Evolutionary conservation across 2,113 vertebrate species (phyloP).

Genomic region (Osmerus mordax): DNA sequence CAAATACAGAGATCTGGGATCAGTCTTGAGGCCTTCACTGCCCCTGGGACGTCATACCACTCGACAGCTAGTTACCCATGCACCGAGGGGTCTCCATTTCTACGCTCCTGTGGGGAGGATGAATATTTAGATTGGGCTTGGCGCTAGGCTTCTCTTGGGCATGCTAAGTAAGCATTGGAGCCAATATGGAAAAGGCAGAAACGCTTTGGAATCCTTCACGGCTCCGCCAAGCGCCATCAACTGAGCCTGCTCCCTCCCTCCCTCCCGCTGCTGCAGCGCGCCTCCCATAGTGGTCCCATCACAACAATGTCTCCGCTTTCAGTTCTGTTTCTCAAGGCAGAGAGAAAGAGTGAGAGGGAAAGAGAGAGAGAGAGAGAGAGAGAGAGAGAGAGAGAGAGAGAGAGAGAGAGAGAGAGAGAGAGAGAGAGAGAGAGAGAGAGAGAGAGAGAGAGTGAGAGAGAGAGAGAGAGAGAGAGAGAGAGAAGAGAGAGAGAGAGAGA

Average conservation of each 20-base stretch:
- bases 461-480: too few relatives aligned
- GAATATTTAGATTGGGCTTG: constrained; percentile 8
- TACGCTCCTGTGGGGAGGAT: neutral
- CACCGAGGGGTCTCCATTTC: neutral
- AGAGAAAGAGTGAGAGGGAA: too few relatives aligned
- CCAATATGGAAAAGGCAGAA: neutral
- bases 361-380: too few relatives aligned
- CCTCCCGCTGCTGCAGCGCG: neutral
- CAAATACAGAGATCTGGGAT: neutral
- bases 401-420: too few relatives aligned
- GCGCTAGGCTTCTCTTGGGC: constrained; percentile 4
- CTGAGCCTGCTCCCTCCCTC: neutral
- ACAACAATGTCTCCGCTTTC: neutral
- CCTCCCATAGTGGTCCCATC: constrained; percentile 1
- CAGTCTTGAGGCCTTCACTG: neutral
- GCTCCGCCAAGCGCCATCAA: neutral
- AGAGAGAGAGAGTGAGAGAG: too few relatives aligned
- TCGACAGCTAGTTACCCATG: constrained; percentile 5
- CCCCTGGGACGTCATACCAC: neutral
- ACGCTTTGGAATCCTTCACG: neutral
- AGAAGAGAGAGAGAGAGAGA: too few relatives aligned
- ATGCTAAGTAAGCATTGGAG: constrained; percentile 1
- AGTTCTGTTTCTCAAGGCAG: neutral
- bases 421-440: too few relatives aligned
- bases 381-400: too few relatives aligned